Evolutionary conservation across 2,888 invertebrate genomes (phyloP), one percentile per base, ranked within the genome.

Genomic region (Sarcophaga carnaria): DNA sequence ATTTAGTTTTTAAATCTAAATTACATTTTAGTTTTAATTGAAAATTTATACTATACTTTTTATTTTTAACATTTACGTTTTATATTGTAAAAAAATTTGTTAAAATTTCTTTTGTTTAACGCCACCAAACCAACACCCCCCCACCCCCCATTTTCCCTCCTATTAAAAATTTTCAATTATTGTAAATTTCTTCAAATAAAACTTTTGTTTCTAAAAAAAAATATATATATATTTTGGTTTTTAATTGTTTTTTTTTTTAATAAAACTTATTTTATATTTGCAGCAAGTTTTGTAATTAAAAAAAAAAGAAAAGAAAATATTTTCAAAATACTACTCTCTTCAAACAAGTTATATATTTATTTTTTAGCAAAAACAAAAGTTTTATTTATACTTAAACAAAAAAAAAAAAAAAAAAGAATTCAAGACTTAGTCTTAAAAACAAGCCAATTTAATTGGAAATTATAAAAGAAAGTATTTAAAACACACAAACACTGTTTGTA

Each of bases 181-280:
- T 81, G 69, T 69, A 81, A 54, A 59, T 59, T 11, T 12, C 12
- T 69, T 63, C 11, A 63, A 83, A 25, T 74, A 22, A 78, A 78
- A 72, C 59, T 83, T 74, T 77, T 81, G 67, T 72, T 66, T 14
- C 45, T 8, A 47, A 63, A 22, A 54, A 54, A 54, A 54, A 54
- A 54, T 49, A 3, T 54, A 12, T 54, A 54, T 4, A 37, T 4
- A 54, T 54, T 54, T 54, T 54, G 12, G 17, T 54, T 54, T 54
- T 49, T 49, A 49, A 49, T 49, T 49, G 10, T 14, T 49, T 49
- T 12, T 49, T 49, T 49, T 49, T 17, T 54, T 3, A 54, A 54
- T 74, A 74, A 72, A 69, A 62, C 74, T 75, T 75, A 12, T 54
- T 54, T 54, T 54, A 54, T 54, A 1, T 0, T 14, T 54, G 17